phyloP scores from a whole-genome alignment of 2,888 invertebrate species.

The Agrotis ipsilon region DNA sequence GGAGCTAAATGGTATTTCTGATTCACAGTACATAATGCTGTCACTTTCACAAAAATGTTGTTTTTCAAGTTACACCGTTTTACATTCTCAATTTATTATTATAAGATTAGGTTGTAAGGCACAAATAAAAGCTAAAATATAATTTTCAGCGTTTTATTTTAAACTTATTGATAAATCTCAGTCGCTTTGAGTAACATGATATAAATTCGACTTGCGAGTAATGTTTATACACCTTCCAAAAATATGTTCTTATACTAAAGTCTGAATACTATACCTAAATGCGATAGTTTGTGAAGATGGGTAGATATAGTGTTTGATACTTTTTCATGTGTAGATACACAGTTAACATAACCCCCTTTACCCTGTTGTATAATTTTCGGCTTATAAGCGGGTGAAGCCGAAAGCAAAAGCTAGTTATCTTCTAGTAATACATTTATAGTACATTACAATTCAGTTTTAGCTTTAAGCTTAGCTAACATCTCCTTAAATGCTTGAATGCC shows the following conservation, averaged over 20 bases:
- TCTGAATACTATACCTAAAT: no score
- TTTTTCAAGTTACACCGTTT: constrained; percentile 71
- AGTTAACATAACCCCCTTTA: no score
- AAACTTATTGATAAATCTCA: constrained; percentile 12
- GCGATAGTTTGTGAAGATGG: no score
- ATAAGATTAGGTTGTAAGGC: constrained; percentile 77
- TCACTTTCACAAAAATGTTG: constrained; percentile 66
- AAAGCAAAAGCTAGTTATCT: no score
- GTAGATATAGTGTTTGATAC: no score
- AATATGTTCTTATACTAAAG: background rate
- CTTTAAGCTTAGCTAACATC: constrained; percentile 65
- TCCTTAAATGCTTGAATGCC: constrained; percentile 81
- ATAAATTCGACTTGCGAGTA: constrained; percentile 6
- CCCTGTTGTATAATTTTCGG: no score
- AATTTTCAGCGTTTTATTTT: constrained; percentile 42
- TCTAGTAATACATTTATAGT: background rate
- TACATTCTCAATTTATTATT: constrained; percentile 67
- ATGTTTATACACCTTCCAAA: background rate
- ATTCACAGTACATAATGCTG: constrained; percentile 59
- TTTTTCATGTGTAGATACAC: no score
- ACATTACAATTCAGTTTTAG: constrained; percentile 71
- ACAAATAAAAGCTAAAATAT: constrained; percentile 75
- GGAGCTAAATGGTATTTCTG: constrained; percentile 43
- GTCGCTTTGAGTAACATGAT: constrained; percentile 14
- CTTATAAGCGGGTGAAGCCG: no score